These are phyloP conservation scores for Pogoniulus pusillus DNA, from an alignment of 2,797 vertebrate genomes.

Conservation along the genomic window DNA sequence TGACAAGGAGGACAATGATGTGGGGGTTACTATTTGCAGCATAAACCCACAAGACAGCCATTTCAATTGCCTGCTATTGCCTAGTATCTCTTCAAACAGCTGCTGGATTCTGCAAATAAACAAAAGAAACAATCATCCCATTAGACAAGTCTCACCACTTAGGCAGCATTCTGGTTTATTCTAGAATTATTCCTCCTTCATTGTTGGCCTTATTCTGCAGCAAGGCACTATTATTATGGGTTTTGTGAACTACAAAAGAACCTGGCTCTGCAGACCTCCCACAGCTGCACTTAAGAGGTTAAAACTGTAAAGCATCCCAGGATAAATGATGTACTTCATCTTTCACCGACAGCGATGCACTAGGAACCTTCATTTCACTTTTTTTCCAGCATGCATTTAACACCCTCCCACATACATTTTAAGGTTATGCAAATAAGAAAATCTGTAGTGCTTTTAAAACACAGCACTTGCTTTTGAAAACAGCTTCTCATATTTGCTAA, in stretches of 20 bases:
- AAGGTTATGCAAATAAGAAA: constrained; percentile 34
- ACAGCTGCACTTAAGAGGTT: neutral
- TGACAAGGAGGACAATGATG: constrained; percentile 90
- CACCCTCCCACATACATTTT: constrained; percentile 13
- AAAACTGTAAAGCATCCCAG: neutral
- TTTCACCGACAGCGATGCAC: neutral
- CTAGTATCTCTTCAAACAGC: constrained; percentile 93
- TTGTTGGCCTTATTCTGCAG: neutral
- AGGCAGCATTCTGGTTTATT: neutral
- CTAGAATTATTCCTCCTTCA: neutral
- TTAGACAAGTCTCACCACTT: constrained; percentile 27
- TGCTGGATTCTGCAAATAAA: constrained; percentile 89
- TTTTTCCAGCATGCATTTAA: constrained; percentile 14
- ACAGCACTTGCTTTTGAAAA: neutral
- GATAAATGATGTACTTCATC: neutral
- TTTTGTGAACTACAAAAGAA: neutral
- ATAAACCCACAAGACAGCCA: constrained; percentile 97
- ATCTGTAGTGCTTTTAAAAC: neutral
- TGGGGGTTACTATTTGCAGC: constrained; percentile 92
- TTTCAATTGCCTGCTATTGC: constrained; percentile 92
- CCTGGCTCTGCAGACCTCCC: neutral
- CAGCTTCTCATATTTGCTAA: neutral
- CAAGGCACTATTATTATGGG: neutral
- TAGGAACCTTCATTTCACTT: neutral
- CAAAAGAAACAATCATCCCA: constrained; percentile 50